phyloP scores from a whole-genome alignment of 2,113 vertebrate genomes.

The Picathartes gymnocephalus region DNA sequence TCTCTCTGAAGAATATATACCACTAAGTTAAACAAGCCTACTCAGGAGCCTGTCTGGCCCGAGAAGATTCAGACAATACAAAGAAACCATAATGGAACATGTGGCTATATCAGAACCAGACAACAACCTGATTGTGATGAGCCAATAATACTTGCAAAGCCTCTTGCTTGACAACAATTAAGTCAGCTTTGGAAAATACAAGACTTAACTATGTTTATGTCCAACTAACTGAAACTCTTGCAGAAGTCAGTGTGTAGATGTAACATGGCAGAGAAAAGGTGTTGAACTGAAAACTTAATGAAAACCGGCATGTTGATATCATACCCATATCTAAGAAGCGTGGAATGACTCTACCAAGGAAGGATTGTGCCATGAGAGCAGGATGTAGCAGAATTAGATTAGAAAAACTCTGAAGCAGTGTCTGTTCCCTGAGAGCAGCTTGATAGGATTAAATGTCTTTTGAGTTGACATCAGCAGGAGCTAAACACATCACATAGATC shows the following conservation, averaged over 20 bases:
- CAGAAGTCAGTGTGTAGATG: not conserved
- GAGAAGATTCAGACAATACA: not conserved
- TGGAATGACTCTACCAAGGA: not conserved
- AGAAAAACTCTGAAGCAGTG: not conserved
- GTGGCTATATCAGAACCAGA: not conserved
- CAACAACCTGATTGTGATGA: not conserved
- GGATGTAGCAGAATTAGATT: not conserved
- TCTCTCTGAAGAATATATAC: not conserved
- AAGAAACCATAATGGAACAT: not conserved
- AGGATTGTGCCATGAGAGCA: not conserved
- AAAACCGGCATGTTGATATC: not conserved
- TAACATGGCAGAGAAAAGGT: not conserved
- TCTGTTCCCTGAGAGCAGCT: not conserved
- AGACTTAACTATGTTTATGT: not conserved
- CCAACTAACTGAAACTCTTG: not conserved
- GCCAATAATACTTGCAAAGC: not conserved
- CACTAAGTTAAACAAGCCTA: not conserved
- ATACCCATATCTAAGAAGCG: rapidly evolving
- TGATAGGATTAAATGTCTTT: not conserved
- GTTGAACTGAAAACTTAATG: not conserved
- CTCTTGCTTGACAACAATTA: not conserved
- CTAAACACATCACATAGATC: not conserved
- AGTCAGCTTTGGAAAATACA: not conserved
- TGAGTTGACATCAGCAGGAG: not conserved
- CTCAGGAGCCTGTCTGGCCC: not conserved